Evolutionary conservation across 2,797 vertebrate genomes (phyloP).

Genomic region (Pogoniulus pusillus): DNA sequence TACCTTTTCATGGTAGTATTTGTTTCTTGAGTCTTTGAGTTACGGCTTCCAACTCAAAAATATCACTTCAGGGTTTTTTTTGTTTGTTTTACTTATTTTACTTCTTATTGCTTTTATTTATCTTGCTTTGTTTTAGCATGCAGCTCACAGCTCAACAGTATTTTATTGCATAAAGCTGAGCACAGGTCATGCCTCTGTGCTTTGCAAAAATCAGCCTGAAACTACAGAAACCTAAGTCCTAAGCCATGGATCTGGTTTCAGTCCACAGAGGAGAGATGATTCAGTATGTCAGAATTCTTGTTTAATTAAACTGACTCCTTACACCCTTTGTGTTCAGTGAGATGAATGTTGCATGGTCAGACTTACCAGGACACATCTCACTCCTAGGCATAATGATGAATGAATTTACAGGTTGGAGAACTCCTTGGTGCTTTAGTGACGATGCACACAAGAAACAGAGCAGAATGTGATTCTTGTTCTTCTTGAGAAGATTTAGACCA

Average conservation of each 20-base stretch:
- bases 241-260: not conserved
- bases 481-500: not conserved
- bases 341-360: not conserved
- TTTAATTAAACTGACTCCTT: not conserved
- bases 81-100: not conserved
- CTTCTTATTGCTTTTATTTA: not conserved
- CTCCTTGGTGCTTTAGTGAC: not conserved
- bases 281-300: not conserved
- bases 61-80: not conserved
- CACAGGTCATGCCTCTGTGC: not conserved
- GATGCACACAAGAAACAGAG: not conserved
- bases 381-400: not conserved
- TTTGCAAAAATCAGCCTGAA: not conserved
- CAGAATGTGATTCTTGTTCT: not conserved
- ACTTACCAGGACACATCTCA: not conserved
- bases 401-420: not conserved
- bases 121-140: not conserved
- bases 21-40: not conserved
- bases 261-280: not conserved
- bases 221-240: not conserved
- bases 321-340: not conserved
- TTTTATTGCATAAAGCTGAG: not conserved
- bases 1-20: not conserved
- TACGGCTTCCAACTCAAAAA: not conserved
- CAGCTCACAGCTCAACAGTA: not conserved